Conservation (phyloP, 2,797 vertebrate species). For the Typhlichthys eigenmanni region DNA sequence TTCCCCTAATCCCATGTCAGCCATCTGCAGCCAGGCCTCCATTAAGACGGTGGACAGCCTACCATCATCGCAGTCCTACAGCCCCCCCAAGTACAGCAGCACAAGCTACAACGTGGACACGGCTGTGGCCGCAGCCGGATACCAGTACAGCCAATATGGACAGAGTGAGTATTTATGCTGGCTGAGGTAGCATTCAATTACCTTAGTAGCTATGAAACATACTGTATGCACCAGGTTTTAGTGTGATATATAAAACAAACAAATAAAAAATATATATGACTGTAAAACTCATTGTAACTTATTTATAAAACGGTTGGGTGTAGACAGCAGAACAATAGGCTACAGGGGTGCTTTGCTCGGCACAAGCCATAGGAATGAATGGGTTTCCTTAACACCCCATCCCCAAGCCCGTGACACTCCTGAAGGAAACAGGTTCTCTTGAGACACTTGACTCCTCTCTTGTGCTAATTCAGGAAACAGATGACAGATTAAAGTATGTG, state of each 20-base stretch:
- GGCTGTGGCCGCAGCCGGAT: constrained; percentile 85
- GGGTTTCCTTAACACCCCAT: neutral
- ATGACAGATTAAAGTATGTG: constrained; percentile 67
- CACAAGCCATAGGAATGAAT: too few relatives aligned
- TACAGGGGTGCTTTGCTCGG: too few relatives aligned
- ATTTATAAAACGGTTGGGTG: too few relatives aligned
- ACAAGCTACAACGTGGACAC: constrained; percentile 94
- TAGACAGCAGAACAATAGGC: too few relatives aligned
- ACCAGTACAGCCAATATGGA: constrained; percentile 94
- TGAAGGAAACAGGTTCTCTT: constrained; percentile 45
- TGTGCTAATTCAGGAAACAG: constrained; percentile 57
- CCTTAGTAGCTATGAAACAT: too few relatives aligned
- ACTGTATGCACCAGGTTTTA: too few relatives aligned
- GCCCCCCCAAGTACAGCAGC: constrained; percentile 92
- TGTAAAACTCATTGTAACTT: too few relatives aligned
- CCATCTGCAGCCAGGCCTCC: constrained; percentile 91
- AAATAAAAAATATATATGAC: too few relatives aligned
- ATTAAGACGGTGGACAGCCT: constrained; percentile 92
- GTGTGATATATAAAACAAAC: too few relatives aligned
- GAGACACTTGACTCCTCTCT: constrained; percentile 59
- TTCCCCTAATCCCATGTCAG: constrained; percentile 85
- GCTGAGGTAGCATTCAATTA: neutral
- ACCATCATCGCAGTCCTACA: constrained; percentile 93
- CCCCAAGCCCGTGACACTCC: constrained; percentile 6
- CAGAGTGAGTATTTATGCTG: constrained; percentile 86